Base-by-base conservation (phyloP, 2,888 invertebrate genomes). In the Luffia ferchaultella region DNA sequence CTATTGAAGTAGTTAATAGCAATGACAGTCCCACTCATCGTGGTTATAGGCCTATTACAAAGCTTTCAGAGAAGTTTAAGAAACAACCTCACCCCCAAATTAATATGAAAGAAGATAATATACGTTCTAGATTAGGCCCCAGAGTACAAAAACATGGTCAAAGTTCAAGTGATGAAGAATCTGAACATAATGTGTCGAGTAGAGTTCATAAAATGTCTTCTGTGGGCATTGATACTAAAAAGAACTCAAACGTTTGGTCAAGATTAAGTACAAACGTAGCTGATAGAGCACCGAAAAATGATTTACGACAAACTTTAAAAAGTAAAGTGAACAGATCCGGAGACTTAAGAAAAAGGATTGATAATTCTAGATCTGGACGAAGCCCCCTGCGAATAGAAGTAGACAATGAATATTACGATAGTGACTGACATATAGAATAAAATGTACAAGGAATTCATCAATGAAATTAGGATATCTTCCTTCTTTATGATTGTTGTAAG, bases 181-280 rank as follows among this genome's bases (percentile, higher is more conserved):
- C 67, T 42, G 75, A 76, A 54, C 62, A 64, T 52, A 65, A 86
- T 60, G 73, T 85, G 16, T 82, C 83, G 64, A 87, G 87, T 60
- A 79, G 84, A 59, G 86, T 87, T 45, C 78, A 85, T 61, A 80
- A 72, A 66, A 68, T 82, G 12, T 65, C 52, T 16, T 20, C 45
- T 5, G 60, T 43, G 67, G 70, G 62, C 58, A n/a, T n/a, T n/a
- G 53, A 59, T 52, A 70, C 70, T 43, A 73, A 67, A 49, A 68
- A 69, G 48, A 67, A 71, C 16, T 76, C 74, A 3, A 86, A 76
- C 62, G 87, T 88, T 2, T 88, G 88, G 88, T 79, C 87, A 3
- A 77, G 87, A 67, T 64, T 88, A 55, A 86, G 87, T 56, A 64
- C 54, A 49, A 68, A 65, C 57, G 58, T 62, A 30, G 63, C 54